Conservation (phyloP, 2,888 invertebrate species). For the Thalpophila matura region DNA sequence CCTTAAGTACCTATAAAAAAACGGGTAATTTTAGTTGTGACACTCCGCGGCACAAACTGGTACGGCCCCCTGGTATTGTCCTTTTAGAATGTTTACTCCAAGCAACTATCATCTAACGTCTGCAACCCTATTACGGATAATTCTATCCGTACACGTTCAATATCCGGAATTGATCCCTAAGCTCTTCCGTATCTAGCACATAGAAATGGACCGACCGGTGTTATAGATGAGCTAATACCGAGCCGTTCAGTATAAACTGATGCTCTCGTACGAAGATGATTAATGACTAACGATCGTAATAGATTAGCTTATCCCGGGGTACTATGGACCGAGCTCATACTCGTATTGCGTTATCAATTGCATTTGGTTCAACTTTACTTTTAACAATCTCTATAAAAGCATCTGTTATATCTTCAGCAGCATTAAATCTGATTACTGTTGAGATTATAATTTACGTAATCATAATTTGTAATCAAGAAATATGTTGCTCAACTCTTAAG, state of each 20-base stretch:
- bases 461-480: too few relatives aligned
- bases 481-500: too few relatives aligned
- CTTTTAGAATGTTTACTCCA: too few relatives aligned
- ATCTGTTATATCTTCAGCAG: neutral
- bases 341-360: slow-evolving; percentile 12
- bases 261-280: slow-evolving; percentile 45
- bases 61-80: too few relatives aligned
- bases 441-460: too few relatives aligned
- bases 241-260: slow-evolving; percentile 41
- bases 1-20: too few relatives aligned
- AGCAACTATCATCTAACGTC: neutral
- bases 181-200: slow-evolving; percentile 14
- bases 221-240: slow-evolving; percentile 23
- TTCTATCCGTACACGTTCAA: slow-evolving; percentile 4
- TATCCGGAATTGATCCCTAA: slow-evolving; percentile 8
- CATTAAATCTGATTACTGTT: neutral
- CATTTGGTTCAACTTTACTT: neutral
- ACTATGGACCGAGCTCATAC: slow-evolving; percentile 11
- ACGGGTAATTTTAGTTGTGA: too few relatives aligned
- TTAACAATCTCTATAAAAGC: neutral
- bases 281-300: slow-evolving; percentile 53
- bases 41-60: too few relatives aligned
- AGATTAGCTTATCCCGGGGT: slow-evolving; percentile 38
- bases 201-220: slow-evolving; percentile 6
- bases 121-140: neutral